These are phyloP conservation scores for Griposia aprilina DNA, from an alignment of 2,888 invertebrate genomes.

Conservation along the genomic window DNA sequence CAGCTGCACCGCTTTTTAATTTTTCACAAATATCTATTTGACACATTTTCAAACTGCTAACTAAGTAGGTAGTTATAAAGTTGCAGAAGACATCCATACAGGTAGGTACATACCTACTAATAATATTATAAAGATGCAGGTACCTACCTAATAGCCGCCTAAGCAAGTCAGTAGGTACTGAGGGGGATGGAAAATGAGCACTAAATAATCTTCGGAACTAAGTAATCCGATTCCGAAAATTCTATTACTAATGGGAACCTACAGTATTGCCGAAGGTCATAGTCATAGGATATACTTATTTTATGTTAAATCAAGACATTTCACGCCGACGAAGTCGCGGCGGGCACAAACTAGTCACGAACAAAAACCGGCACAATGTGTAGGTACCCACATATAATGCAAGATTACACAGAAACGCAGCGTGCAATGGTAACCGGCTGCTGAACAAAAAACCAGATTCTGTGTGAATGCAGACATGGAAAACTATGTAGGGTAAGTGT, in stretches of 20 bases:
- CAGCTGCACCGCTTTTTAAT: background rate
- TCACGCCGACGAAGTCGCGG: background rate
- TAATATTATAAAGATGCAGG: background rate
- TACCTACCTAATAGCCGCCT: too few species aligned
- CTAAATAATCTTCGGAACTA: background rate
- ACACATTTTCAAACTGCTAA: background rate
- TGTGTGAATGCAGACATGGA: slow-evolving; percentile 47
- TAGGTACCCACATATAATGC: slow-evolving; percentile 23
- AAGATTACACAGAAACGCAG: slow-evolving; percentile 39
- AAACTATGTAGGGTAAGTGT: slow-evolving; percentile 52
- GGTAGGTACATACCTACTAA: background rate
- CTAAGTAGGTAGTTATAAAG: background rate
- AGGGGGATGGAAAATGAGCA: background rate
- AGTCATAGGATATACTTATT: background rate
- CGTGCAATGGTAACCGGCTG: slow-evolving; percentile 50
- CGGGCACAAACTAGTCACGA: background rate
- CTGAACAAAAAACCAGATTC: slow-evolving; percentile 57
- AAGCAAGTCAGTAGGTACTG: background rate
- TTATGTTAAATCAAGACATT: background rate
- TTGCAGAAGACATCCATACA: background rate
- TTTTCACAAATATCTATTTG: background rate
- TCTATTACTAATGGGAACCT: background rate
- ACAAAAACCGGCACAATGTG: slow-evolving; percentile 37
- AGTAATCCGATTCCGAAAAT: background rate
- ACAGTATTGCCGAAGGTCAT: background rate